A percentile compares a stretch with the other conserved stretches of the same genome.
Conservation (phyloP, 2,888 invertebrate species). For the Dichetophora obliterata region DNA sequence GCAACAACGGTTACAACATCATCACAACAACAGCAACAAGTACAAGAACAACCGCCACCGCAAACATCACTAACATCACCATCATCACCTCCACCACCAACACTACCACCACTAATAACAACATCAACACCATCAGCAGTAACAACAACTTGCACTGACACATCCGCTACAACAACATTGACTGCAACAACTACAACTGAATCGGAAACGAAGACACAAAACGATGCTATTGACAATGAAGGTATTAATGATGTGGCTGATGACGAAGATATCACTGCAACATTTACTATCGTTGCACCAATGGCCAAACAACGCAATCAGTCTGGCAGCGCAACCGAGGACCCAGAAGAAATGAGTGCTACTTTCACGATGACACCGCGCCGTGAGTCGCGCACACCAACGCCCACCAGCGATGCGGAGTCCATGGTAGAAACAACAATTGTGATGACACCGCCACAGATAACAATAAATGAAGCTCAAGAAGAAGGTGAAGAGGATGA, state of each 20-base stretch:
- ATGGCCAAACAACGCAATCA: slow-evolving; percentile 38
- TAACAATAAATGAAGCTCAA: slow-evolving; percentile 47
- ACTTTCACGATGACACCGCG: slow-evolving; percentile 62
- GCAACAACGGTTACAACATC: slow-evolving; percentile 48
- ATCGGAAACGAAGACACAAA: slow-evolving; percentile 54
- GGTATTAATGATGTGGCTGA: slow-evolving; percentile 46
- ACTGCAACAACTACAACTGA: slow-evolving; percentile 57
- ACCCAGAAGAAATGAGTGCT: slow-evolving; percentile 58
- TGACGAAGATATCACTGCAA: slow-evolving; percentile 61
- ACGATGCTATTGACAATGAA: slow-evolving; percentile 42
- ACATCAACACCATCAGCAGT: slow-evolving; percentile 68
- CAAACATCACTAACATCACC: slow-evolving; percentile 43
- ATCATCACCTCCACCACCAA: slow-evolving; percentile 68
- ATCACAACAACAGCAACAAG: slow-evolving; percentile 39
- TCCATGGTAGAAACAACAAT: slow-evolving; percentile 52
- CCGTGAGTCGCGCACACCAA: slow-evolving; percentile 52
- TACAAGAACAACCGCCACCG: slow-evolving; percentile 56
- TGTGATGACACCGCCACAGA: slow-evolving; percentile 52
- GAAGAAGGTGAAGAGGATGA: not conserved
- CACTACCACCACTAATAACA: slow-evolving; percentile 47
- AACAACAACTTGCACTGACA: slow-evolving; percentile 54
- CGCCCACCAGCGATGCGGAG: slow-evolving; percentile 39
- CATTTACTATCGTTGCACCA: slow-evolving; percentile 62
- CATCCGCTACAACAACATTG: slow-evolving; percentile 41
- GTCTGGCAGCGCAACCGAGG: slow-evolving; percentile 37